Evolutionary conservation across 1,140 invertebrate genomes (phyloP).

Genomic region (Drosophila pandora): DNA sequence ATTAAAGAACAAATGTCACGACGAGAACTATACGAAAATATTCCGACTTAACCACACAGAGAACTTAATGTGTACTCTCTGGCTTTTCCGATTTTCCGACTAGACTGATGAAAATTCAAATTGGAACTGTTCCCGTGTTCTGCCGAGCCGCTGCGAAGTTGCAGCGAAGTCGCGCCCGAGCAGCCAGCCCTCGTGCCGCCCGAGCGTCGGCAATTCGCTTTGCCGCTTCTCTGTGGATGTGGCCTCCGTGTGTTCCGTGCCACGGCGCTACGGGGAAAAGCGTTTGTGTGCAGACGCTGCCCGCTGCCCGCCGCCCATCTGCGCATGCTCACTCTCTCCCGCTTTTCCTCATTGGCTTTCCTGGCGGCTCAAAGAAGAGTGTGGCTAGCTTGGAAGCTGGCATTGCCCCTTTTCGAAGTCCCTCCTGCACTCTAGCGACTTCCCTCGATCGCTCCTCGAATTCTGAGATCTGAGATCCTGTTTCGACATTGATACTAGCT

Average conservation of each 20-base stretch:
- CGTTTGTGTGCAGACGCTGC: background rate
- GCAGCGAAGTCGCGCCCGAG: constrained; percentile 5
- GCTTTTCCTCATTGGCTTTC: constrained; percentile 1
- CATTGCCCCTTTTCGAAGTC: background rate
- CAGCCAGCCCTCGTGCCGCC: background rate
- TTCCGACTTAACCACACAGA: constrained; percentile 84
- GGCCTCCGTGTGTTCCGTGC: background rate
- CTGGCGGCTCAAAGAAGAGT: constrained; percentile 5
- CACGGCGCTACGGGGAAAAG: background rate
- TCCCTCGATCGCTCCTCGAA: background rate
- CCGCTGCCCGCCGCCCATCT: background rate
- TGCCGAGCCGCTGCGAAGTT: constrained; percentile 3
- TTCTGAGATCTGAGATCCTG: no score
- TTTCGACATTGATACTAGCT: no score
- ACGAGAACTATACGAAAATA: constrained; percentile 83
- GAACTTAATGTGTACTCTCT: constrained; percentile 82
- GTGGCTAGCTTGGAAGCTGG: constrained; percentile 3
- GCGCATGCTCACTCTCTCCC: constrained; percentile 2
- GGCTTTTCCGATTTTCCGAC: constrained; percentile 30
- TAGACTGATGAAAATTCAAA: constrained; percentile 5
- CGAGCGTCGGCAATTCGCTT: background rate
- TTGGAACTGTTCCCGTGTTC: constrained; percentile 7
- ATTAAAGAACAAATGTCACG: constrained; percentile 80
- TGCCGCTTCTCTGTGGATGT: background rate
- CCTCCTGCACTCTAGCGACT: background rate